Evolutionary conservation across 2,113 vertebrate genomes (phyloP), one percentile per base, ranked within the genome.

Genomic region (Panthera tigris): DNA sequence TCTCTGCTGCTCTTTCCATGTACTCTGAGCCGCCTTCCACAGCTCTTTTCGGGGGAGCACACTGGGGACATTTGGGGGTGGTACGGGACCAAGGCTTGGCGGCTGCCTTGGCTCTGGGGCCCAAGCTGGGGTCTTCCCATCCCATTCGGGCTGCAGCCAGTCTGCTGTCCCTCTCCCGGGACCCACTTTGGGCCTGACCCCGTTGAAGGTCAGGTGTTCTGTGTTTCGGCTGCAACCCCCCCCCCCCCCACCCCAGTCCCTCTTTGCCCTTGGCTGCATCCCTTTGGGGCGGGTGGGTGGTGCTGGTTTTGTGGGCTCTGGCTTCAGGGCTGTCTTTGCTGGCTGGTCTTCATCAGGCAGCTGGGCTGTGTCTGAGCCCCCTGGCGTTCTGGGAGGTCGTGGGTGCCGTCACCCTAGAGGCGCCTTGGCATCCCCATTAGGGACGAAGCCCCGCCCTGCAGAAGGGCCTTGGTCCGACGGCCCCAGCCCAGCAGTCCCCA

Each of bases 241-340:
- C 31, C 0, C 1, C 2, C 29, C 25, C 12, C 29, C 29, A 12
- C 36, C 45, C 0, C 45, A 1, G 0, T 1, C 5, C 29, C 25
- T 33, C 19, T 78, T 10, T 39, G 11, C 41, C 57, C 25, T 15
- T 65, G 25, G 1, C 13, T 6, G 11, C 1, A 1, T 52, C 29
- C 52, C 4, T 0, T 36, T 39, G 63, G 87, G 71, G 71, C 23
- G 0, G 39, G 21, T 61, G 36, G 31, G 55, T 15, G 12, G 29
- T 23, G 14, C 61, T 41, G 33, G 36, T 33, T 41, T 36, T 80
- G 15, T 89, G 68, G 82, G n/a, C 71, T 74, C 57, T 84, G 86
- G 39, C 52, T 15, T 82, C 3, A 45, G 0, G 41, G 57, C 74
- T 16, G 4, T 92, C 74, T 90, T 73, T 80, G 63, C 50, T 61